A percentile compares a stretch with the other conserved stretches of the same genome.
Evolutionary conservation across 2,888 invertebrate genomes (phyloP).

Genomic region (Trachelus troglodyta): DNA sequence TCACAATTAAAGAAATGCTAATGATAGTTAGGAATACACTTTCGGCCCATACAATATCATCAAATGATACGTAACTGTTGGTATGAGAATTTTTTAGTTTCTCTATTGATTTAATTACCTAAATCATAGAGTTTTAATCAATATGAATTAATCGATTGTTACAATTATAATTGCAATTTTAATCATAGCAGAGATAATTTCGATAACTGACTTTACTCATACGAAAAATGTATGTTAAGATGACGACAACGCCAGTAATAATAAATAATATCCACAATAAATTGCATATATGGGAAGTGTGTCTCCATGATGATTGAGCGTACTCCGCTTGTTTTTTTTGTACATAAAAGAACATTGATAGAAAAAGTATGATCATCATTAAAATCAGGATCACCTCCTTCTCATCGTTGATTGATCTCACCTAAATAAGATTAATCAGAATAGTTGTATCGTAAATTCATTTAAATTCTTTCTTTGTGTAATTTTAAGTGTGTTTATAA

Average conservation of each 20-base stretch:
- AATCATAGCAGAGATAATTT: background rate
- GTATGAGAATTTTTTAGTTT: background rate
- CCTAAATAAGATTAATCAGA: background rate
- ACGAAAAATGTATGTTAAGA: background rate
- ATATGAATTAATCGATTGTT: background rate
- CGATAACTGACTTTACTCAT: background rate
- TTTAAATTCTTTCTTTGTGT: too few species aligned
- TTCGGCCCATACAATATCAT: background rate
- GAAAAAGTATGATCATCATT: background rate
- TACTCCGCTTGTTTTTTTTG: background rate
- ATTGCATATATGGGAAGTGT: background rate
- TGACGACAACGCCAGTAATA: background rate
- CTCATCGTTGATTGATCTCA: background rate
- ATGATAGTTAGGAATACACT: background rate
- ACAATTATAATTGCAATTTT: background rate
- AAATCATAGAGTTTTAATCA: background rate
- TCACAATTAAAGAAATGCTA: too few species aligned
- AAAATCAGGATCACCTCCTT: background rate
- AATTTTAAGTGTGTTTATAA: too few species aligned
- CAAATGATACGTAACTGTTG: background rate
- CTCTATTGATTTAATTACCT: background rate
- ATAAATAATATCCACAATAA: background rate
- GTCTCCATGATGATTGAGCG: background rate
- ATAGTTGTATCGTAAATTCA: background rate
- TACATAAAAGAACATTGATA: background rate